Conservation (phyloP, 2,113 vertebrate genomes). For the Anser brachyrhynchus region DNA sequence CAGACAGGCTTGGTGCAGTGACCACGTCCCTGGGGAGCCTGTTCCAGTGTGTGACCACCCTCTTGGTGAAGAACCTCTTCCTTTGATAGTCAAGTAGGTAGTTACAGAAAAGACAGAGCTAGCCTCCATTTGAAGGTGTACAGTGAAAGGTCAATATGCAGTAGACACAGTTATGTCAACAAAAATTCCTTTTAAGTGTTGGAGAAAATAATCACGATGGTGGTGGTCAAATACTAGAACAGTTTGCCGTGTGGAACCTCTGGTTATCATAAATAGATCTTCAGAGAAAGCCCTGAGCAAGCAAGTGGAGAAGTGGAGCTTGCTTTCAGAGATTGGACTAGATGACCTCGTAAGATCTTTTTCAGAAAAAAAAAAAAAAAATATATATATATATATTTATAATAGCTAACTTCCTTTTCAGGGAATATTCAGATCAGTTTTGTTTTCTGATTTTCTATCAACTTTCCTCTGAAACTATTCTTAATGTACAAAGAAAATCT, state of each 20-base stretch:
- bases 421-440: not conserved
- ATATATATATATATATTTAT: not conserved
- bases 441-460: not conserved
- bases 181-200: not conserved
- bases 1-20: no score
- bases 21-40: no score
- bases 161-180: not conserved
- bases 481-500: not conserved
- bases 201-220: not conserved
- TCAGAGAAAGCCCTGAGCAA: not conserved
- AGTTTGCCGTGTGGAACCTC: not conserved
- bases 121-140: not conserved
- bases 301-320: not conserved
- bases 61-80: no score
- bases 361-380: not conserved
- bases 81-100: not conserved
- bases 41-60: no score
- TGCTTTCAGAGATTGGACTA: not conserved
- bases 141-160: not conserved
- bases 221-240: not conserved
- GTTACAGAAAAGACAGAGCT: not conserved
- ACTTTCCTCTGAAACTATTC: not conserved
- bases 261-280: not conserved
- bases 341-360: not conserved
- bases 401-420: not conserved